These are phyloP conservation scores for Pseudomyrmex sp. DNA, from an alignment of 1,140 invertebrate genomes.

Conservation along the genomic window DNA sequence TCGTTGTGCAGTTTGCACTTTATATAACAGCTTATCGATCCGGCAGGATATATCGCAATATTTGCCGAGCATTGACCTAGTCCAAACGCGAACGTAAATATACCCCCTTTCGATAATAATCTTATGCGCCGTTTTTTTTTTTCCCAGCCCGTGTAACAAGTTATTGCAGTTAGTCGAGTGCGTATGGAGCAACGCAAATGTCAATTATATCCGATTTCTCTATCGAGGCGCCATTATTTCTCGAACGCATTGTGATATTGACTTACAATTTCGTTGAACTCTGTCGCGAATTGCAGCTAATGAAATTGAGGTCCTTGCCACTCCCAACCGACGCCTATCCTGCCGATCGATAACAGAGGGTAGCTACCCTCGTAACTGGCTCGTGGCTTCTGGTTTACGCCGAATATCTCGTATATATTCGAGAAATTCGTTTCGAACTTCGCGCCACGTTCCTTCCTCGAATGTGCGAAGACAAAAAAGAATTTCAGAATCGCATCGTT, in stretches of 20 bases:
- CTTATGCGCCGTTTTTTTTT: background rate
- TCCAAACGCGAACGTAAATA: slow-evolving; percentile 45
- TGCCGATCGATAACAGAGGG: slow-evolving; percentile 63
- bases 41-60: slow-evolving; percentile 24
- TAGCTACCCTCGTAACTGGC: slow-evolving; percentile 22
- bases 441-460: too few relatives aligned
- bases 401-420: background rate
- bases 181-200: background rate
- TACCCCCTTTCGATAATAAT: slow-evolving; percentile 23
- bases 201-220: background rate
- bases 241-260: background rate
- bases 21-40: slow-evolving; percentile 22
- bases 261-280: background rate
- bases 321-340: slow-evolving; percentile 50
- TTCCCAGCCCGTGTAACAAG: background rate
- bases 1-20: background rate
- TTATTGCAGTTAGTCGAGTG: background rate
- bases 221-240: background rate
- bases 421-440: too few relatives aligned
- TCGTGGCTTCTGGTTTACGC: slow-evolving; percentile 4
- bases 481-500: background rate
- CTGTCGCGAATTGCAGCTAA: background rate
- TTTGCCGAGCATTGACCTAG: slow-evolving; percentile 52
- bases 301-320: slow-evolving; percentile 60
- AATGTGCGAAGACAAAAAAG: background rate